Conservation (phyloP, 2,113 vertebrate genomes). For the Notarius lentiginosus region DNA sequence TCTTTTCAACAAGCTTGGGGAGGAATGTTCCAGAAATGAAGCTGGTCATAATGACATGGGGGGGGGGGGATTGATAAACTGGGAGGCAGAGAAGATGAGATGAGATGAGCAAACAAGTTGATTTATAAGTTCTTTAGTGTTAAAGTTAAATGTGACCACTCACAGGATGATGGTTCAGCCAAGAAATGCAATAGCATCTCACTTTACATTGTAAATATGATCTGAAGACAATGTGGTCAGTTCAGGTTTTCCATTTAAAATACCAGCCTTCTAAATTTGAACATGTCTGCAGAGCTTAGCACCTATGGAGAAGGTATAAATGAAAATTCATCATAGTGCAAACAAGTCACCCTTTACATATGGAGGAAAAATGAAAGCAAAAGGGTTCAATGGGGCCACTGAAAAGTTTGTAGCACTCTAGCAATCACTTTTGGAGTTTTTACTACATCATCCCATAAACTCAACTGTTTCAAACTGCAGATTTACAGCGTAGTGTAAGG, state of each 20-base stretch:
- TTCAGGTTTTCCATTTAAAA: not conserved
- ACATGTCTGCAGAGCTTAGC: not conserved
- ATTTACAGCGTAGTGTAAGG: slow-evolving; percentile 7
- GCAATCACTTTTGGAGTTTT: not conserved
- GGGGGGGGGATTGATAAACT: not conserved
- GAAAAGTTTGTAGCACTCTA: not conserved
- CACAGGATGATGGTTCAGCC: slow-evolving; percentile 1
- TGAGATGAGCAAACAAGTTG: not conserved
- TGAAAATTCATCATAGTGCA: not conserved
- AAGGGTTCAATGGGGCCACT: not conserved
- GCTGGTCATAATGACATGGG: slow-evolving; percentile 36
- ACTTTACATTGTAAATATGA: not conserved
- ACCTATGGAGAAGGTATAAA: not conserved
- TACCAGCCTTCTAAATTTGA: not conserved
- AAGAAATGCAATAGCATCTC: not conserved
- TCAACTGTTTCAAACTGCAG: slow-evolving; percentile 10
- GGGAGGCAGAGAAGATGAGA: not conserved
- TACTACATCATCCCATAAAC: not conserved
- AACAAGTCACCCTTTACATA: not conserved
- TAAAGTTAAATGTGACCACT: not conserved
- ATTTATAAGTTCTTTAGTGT: not conserved
- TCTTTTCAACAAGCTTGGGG: slow-evolving; percentile 20
- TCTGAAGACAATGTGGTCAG: not conserved
- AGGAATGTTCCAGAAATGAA: slow-evolving; percentile 32
- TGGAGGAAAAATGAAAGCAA: not conserved